Evolutionary conservation across 2,113 vertebrate genomes (phyloP).

Genomic region (Phyllostomus discolor): DNA sequence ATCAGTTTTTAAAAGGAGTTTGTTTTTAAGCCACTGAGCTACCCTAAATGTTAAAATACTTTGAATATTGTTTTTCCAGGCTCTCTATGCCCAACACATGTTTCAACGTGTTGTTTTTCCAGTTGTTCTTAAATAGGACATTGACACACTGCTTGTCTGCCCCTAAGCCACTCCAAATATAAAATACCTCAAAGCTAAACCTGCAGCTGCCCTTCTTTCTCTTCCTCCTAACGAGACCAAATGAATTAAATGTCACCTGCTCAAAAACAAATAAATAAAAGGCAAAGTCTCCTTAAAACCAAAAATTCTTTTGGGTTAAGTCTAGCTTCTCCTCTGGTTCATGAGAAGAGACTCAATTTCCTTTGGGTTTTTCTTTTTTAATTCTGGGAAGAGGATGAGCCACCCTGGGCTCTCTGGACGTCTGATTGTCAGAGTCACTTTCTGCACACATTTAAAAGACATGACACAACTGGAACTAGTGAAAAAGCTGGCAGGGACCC

Average conservation of each 20-base stretch:
- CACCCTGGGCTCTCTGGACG: not conserved
- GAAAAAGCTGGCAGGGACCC: not conserved
- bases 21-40: not conserved
- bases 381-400: slow-evolving; percentile 5
- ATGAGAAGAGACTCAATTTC: not conserved
- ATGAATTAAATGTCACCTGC: not conserved
- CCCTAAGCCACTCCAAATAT: not conserved
- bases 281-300: not conserved
- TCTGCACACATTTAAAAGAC: not conserved
- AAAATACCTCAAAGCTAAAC: not conserved
- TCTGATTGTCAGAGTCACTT: not conserved
- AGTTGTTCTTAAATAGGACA: slow-evolving; percentile 28
- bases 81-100: not conserved
- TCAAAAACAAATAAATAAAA: not conserved
- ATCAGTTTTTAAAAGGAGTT: not conserved
- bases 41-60: not conserved
- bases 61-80: slow-evolving; percentile 51
- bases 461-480: not conserved
- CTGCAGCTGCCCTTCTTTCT: not conserved
- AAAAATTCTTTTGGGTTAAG: not conserved
- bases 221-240: not conserved
- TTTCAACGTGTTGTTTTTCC: slow-evolving; percentile 34
- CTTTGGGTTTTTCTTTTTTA: not conserved
- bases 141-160: not conserved
- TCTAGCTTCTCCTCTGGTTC: not conserved